Evolutionary conservation across 2,797 vertebrate species (phyloP), one percentile per base, ranked within the genome.

Genomic region (Staurois parvus): DNA sequence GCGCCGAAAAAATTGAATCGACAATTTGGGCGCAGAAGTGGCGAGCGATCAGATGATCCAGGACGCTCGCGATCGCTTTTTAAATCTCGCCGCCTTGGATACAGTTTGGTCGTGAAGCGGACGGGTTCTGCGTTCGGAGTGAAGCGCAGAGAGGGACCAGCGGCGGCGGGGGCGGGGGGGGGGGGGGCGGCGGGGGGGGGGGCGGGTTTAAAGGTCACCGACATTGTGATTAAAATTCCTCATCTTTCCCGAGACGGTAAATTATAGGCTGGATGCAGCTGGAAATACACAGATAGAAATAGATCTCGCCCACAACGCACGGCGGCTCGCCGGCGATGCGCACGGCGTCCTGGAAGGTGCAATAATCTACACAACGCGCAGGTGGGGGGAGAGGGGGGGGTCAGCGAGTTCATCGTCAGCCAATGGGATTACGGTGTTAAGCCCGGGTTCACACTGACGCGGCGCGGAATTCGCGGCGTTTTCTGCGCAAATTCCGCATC

Each of bases 201-300:
- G 66, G 15, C 26, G 24, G 37, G 72, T 26, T 21, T 19, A 28
- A 24, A 30, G 15, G 34, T 37, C 74, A 37, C 62, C 1, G 21
- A 85, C 40, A 15, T 48, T 80, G 84, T 75, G 37, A 85, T 85
- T 85, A 80, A 37, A 80, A 75, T 79, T 66, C 76, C 10, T 73
- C 19, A 21, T 73, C 28, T 29, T 76, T 69, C 32, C 42, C 32
- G 19, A 48, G 30, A 84, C 17, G 30, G 59, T 68, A 85, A 85
- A 85, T 85, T 85, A 80, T 12, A 85, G 76, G 42, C 40, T 67
- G 52, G 40, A 30, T 9, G 17, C 32, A 73, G 84, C 32, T 5
- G 2, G 45, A 85, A 85, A 69, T 80, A 80, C 70, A 74, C 12
- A 42, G 74, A 66, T 80, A 85, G 34, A 85, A 56, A 74, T 68